These are phyloP conservation scores for Ursus arctos DNA, from an alignment of 2,113 vertebrate species.

Conservation along the genomic window DNA sequence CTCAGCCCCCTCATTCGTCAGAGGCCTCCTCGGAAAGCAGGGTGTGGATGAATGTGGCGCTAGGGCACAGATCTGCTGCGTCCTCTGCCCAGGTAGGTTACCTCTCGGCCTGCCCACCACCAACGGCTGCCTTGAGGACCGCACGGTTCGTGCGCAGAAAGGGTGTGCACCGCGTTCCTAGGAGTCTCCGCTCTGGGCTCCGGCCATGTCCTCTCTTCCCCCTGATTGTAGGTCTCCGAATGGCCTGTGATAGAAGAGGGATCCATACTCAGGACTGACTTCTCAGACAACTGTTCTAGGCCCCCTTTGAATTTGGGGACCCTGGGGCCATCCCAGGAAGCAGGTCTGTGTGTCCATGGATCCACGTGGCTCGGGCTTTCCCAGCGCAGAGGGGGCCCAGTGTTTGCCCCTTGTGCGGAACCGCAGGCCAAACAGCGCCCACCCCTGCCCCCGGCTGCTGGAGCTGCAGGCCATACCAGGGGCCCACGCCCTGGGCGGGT, in stretches of 20 bases:
- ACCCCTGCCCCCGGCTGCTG: background rate
- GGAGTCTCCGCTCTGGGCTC: background rate
- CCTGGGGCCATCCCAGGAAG: background rate
- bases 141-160: background rate
- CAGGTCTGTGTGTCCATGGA: background rate
- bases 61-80: background rate
- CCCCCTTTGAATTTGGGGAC: background rate
- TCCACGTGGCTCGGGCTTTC: background rate
- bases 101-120: background rate
- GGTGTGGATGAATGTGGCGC: background rate
- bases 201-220: fast-evolving
- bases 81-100: background rate
- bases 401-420: background rate
- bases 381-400: background rate
- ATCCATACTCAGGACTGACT: background rate
- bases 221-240: background rate
- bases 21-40: background rate
- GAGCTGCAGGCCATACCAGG: constrained; percentile 73
- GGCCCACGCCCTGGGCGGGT: constrained; percentile 71
- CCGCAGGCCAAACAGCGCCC: background rate
- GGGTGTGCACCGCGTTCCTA: background rate
- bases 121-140: background rate
- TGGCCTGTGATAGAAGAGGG: background rate
- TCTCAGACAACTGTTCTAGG: background rate
- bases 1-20: background rate